Base-by-base conservation (phyloP, 2,888 invertebrate species). In the Folsomia candida region DNA sequence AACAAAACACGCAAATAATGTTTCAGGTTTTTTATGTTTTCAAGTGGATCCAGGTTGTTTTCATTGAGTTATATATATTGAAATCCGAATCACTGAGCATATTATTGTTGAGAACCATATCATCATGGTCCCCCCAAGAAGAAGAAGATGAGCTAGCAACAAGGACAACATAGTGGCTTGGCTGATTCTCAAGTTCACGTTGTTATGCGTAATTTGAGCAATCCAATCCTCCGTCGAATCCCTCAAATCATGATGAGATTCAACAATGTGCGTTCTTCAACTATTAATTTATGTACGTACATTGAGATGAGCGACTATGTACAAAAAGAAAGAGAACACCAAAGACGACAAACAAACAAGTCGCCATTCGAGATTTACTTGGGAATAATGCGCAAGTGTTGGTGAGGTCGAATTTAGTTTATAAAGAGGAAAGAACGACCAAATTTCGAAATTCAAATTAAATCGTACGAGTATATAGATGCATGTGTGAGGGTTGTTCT, bases 11-110 rank as follows among this genome's bases (percentile, higher is more conserved):
- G 47, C 47, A 47, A 47, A 47, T 47, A 47, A 47, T 29, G 29
- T 29, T 62, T 62, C 29, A 26, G 29, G 6, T 47, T 47, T 47
- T 9, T 18, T 47, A n/a, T n/a, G 2, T 14, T 29, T 27, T 62
- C 62, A 62, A 28, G 18, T 62, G 62, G 29, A 11, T 29, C 62
- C 9, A 62, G 59, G 18, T 59, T 62, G 62, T 28, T 62, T 62
- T 62, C n/a, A 57, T 57, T 57, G n/a, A 57, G 20, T 11, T 57
- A 47, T 14, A 47, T 47, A 47, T 54, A 54, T 54, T 54, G 6
- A 54, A 54, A 54, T 54, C 6, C 20, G 4, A 54, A 54, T 54
- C 54, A 54, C 54, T 54, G n/a, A 3, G 22, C 20, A 54, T n/a
- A n/a, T n/a, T n/a, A n/a, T n/a, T n/a, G n/a, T n/a, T n/a, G n/a